Evolutionary conservation across 2,113 vertebrate species (phyloP).

Genomic region (Trochalopteron elliotii): DNA sequence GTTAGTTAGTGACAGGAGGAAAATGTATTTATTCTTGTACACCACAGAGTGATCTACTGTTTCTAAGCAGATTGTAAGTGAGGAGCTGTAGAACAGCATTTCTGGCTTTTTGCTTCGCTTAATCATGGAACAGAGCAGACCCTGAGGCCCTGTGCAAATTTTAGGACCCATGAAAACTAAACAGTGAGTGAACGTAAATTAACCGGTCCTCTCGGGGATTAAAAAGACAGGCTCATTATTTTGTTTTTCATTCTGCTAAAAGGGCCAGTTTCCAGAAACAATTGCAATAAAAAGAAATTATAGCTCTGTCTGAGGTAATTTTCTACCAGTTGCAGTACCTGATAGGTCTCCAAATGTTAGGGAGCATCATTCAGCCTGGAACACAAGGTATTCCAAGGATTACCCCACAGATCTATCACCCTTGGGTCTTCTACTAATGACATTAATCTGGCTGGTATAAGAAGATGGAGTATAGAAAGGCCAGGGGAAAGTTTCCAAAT

Average conservation of each 20-base stretch:
- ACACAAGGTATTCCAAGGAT: neutral
- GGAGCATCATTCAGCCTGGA: neutral
- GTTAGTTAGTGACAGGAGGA: neutral
- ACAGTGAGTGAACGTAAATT: slow-evolving; percentile 58
- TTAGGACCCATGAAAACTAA: slow-evolving; percentile 23
- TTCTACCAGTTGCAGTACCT: slow-evolving; percentile 32
- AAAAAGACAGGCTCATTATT: slow-evolving; percentile 63
- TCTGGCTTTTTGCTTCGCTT: neutral
- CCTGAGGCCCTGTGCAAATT: slow-evolving; percentile 23
- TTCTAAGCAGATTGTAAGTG: neutral
- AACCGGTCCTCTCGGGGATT: slow-evolving; percentile 45
- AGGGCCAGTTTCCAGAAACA: slow-evolving; percentile 21
- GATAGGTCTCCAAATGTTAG: neutral
- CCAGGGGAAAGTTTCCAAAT: neutral
- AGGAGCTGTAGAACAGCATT: neutral
- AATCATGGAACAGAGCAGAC: neutral
- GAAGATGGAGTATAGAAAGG: neutral
- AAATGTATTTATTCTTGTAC: neutral
- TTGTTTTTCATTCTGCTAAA: slow-evolving; percentile 57
- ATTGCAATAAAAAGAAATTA: slow-evolving; percentile 22
- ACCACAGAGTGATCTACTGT: neutral
- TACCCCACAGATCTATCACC: neutral
- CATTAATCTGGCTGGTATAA: neutral
- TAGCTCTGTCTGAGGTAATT: slow-evolving; percentile 45
- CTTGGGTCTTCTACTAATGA: neutral